Conservation (phyloP, 2,888 invertebrate species). For the Netelia fuscicornis region DNA sequence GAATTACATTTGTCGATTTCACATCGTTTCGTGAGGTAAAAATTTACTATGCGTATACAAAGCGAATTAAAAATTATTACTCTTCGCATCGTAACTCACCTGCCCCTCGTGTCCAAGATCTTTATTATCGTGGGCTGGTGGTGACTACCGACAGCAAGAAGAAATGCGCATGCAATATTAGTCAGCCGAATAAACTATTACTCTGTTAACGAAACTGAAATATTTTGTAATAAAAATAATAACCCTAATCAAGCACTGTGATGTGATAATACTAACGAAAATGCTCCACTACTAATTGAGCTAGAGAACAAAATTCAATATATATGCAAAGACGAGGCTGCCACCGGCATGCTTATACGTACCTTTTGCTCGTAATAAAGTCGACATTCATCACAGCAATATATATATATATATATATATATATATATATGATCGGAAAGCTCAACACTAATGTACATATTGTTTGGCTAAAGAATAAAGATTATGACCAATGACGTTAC, state of each 20-base stretch:
- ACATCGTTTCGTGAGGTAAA: neutral
- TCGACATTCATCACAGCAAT: neutral
- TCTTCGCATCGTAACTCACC: conserved; percentile 74
- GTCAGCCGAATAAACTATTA: conserved; percentile 71
- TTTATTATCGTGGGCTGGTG: conserved; percentile 75
- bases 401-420: conserved; percentile 1
- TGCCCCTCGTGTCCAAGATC: conserved; percentile 75
- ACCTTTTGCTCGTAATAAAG: conserved; percentile 24
- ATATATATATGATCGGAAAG: conserved; percentile 21
- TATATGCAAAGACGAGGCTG: neutral
- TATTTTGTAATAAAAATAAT: too few relatives aligned
- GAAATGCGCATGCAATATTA: conserved; percentile 79
- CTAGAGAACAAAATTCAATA: neutral
- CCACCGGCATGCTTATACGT: conserved; percentile 31
- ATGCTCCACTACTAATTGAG: neutral
- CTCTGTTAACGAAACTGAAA: too few relatives aligned
- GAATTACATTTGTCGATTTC: neutral
- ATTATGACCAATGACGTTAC: conserved; percentile 72
- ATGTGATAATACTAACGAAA: too few relatives aligned
- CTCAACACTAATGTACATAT: neutral
- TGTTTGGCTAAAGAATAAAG: conserved; percentile 18
- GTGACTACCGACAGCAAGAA: conserved; percentile 78
- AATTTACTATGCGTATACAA: neutral
- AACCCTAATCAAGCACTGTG: too few relatives aligned
- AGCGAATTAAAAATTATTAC: conserved; percentile 36